These are phyloP conservation scores for Carpatolechia fugitivella DNA, from an alignment of 2,888 invertebrate species.

Conservation along the genomic window DNA sequence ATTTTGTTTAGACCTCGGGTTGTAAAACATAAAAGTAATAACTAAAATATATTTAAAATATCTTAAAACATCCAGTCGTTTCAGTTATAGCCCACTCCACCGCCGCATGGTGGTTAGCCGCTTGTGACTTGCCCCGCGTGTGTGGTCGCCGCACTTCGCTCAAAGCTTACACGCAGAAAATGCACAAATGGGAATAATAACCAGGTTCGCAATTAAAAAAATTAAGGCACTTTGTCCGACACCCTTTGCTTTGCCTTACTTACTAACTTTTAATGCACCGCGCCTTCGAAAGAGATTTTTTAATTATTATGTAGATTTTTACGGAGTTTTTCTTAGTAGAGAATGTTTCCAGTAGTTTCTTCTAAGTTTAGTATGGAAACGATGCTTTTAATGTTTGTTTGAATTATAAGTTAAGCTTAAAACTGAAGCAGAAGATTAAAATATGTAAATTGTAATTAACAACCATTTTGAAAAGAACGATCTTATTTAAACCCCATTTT, in stretches of 20 bases:
- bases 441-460: no score
- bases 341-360: conserved; percentile 9
- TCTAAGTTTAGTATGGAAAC: background rate
- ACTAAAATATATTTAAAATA: no score
- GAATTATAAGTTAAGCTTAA: background rate
- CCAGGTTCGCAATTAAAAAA: conserved; percentile 75
- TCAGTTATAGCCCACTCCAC: no score
- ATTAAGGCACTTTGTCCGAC: conserved; percentile 73
- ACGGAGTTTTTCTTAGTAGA: conserved; percentile 5
- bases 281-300: conserved; percentile 24
- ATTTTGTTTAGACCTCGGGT: no score
- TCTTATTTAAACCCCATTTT: no score
- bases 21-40: no score
- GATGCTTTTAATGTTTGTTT: background rate
- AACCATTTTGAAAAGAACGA: no score
- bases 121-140: conserved; percentile 21
- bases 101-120: no score
- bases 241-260: conserved; percentile 45
- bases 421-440: no score
- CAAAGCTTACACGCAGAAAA: conserved; percentile 59
- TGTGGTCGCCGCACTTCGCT: conserved; percentile 46
- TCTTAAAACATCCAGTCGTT: no score
- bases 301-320: conserved; percentile 20
- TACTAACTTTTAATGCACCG: conserved; percentile 41
- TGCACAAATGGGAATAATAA: conserved; percentile 76